A percentile compares a stretch with the other conserved stretches of the same genome.
These are phyloP conservation scores for Columba guinea DNA, from an alignment of 2,797 vertebrate genomes.

Conservation along the genomic window DNA sequence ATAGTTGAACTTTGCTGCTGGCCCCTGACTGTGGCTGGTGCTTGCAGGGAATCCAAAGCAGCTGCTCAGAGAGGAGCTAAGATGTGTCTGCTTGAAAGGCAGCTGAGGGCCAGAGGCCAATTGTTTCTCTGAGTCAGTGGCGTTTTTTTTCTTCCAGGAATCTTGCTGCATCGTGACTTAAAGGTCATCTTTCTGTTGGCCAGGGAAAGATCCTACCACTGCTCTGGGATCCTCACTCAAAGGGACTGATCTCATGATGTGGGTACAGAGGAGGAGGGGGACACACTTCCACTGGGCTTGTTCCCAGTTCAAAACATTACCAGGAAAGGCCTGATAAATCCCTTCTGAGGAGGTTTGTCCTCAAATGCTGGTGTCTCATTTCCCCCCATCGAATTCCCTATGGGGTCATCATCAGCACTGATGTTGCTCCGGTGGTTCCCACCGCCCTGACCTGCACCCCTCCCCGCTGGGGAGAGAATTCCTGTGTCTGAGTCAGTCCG, in stretches of 20 bases:
- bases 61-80: neutral
- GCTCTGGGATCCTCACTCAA: neutral
- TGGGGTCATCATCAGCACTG: neutral
- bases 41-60: conserved; percentile 28
- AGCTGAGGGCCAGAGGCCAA: neutral
- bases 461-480: neutral
- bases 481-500: conserved; percentile 14
- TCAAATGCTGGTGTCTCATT: neutral
- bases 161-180: neutral
- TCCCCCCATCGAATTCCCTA: neutral
- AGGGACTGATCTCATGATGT: neutral
- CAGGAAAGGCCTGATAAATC: neutral
- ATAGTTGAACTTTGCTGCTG: conserved; percentile 2
- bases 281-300: neutral
- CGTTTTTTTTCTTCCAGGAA: conserved; percentile 26
- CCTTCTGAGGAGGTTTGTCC: neutral
- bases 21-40: neutral
- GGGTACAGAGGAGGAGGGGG: neutral
- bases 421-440: neutral
- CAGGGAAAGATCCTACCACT: neutral
- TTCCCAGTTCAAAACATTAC: neutral
- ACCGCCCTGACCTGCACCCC: neutral
- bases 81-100: neutral
- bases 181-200: neutral
- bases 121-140: neutral